Evolutionary conservation across 2,888 invertebrate species (phyloP).

Genomic region (Agrotis puta): DNA sequence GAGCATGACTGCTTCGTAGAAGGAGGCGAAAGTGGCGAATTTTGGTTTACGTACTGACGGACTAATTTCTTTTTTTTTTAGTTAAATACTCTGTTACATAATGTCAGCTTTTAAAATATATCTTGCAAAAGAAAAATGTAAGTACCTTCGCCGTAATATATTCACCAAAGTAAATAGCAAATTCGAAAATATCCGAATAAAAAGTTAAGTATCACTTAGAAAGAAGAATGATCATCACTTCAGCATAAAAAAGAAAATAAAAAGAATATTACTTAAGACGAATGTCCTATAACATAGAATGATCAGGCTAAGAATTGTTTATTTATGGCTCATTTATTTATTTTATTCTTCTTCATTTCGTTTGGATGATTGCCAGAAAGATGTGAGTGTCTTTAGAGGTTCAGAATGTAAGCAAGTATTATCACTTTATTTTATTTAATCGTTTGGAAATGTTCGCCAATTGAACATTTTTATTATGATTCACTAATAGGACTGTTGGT

Average conservation of each 20-base stretch:
- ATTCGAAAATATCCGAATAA: conserved; percentile 19
- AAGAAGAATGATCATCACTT: conserved; percentile 28
- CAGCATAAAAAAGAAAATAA: conserved; percentile 42
- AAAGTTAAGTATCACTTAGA: conserved; percentile 38
- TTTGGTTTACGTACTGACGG: too few relatives aligned
- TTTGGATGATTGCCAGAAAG: conserved; percentile 37
- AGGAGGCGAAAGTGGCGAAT: too few relatives aligned
- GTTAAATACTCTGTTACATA: not conserved
- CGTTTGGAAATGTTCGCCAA: too few relatives aligned
- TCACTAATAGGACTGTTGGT: too few relatives aligned
- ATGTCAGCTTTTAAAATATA: not conserved
- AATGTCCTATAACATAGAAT: conserved; percentile 42
- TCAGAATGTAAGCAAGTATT: too few relatives aligned
- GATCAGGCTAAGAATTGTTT: conserved; percentile 41
- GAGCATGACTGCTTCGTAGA: too few relatives aligned
- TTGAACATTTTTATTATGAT: too few relatives aligned
- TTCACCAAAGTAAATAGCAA: conserved; percentile 2
- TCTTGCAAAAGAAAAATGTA: not conserved
- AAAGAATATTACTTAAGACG: conserved; percentile 40
- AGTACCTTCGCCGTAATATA: not conserved
- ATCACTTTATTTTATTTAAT: not conserved
- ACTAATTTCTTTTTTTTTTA: too few relatives aligned
- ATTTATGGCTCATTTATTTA: conserved; percentile 32
- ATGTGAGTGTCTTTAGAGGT: not conserved
- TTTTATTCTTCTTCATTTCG: conserved; percentile 13